phyloP scores from a whole-genome alignment of 1,140 invertebrate species.

The Drosophila sp. region DNA sequence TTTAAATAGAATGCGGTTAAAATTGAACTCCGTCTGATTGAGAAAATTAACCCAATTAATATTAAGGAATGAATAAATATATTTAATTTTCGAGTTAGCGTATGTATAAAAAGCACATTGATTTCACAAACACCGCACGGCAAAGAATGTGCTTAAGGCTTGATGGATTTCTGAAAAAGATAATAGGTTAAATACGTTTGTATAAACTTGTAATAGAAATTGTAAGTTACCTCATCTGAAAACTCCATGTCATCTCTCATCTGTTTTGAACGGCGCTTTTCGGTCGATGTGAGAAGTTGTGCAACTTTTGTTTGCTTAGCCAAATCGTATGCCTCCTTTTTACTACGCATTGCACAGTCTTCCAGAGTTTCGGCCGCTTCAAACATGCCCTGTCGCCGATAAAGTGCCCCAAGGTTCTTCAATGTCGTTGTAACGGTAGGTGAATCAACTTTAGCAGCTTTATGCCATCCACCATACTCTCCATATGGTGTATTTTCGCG shows the following conservation, averaged over 20 bases:
- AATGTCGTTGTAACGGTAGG: slow-evolving; percentile 98
- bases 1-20: slow-evolving; percentile 35
- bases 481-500: slow-evolving; percentile 96
- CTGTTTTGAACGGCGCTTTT: slow-evolving; percentile 80
- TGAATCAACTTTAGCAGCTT: slow-evolving; percentile 99
- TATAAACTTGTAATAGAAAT: neutral
- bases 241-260: slow-evolving; percentile 79
- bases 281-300: slow-evolving; percentile 87
- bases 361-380: slow-evolving; percentile 99
- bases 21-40: slow-evolving; percentile 37
- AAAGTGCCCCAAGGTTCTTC: slow-evolving; percentile 98
- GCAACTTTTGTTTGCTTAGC: slow-evolving; percentile 95
- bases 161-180: slow-evolving; percentile 67
- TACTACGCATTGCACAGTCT: slow-evolving; percentile 96
- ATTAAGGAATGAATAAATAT: slow-evolving; percentile 82
- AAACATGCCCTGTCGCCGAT: slow-evolving; percentile 98
- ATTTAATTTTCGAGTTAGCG: slow-evolving; percentile 70
- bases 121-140: slow-evolving; percentile 59
- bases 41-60: slow-evolving; percentile 59
- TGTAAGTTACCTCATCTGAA: slow-evolving; percentile 70
- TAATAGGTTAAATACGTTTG: neutral
- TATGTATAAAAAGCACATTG: slow-evolving; percentile 73
- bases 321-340: slow-evolving; percentile 96
- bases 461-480: slow-evolving; percentile 99
- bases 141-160: slow-evolving; percentile 70